Base-by-base conservation (phyloP, 1,140 invertebrate species). In the Drosophila miranda region DNA sequence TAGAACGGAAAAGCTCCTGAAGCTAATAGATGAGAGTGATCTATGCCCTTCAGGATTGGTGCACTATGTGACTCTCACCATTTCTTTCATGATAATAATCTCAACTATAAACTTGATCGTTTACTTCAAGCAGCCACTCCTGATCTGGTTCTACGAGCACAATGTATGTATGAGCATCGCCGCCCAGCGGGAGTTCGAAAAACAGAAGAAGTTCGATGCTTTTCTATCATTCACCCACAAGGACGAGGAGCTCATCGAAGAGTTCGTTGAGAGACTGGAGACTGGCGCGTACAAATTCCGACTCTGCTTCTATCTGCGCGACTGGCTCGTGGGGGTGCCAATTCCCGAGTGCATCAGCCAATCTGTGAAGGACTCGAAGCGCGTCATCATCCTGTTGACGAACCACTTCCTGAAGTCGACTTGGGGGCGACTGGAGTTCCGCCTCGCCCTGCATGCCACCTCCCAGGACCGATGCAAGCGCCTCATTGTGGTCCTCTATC, bases 401-500 rank as follows among this genome's bases (percentile, higher is more conserved):
- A 23, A 28, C 30, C 30, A 55, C 50, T 68, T 68, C 14, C 26
- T 68, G 2, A 41, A 48, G 50, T 68, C 64, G 23, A 68, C 64
- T 11, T 68, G 50, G 64, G 64, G 61, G 0, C 64, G 64, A 1
- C 61, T 68, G 1, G 64, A 67, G 50, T 68, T 68, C 11, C 61
- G 64, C 3, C 23, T 68, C 2, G 64, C 61, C 8, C 50, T 68
- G 13, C 64, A 68, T 13, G 64, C 64, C 43, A 68, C 61, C 30
- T 66, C 30, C 0, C 13, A 66, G 23, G 61, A 68, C 16, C 61
- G 64, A 4, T 68, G 62, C 64, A 68, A 68, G 50, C 64, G 64
- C 5, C 34, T 55, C 13, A 68, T 68, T 11, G 50, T 68, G 6
- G 62, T 71, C 41, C 30, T 74, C 7, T 74, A 74, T 53, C 71